A percentile compares a stretch with the other conserved stretches of the same genome.
These are phyloP conservation scores for Athene cunicularia DNA, from an alignment of 2,113 vertebrate species.

Conservation along the genomic window DNA sequence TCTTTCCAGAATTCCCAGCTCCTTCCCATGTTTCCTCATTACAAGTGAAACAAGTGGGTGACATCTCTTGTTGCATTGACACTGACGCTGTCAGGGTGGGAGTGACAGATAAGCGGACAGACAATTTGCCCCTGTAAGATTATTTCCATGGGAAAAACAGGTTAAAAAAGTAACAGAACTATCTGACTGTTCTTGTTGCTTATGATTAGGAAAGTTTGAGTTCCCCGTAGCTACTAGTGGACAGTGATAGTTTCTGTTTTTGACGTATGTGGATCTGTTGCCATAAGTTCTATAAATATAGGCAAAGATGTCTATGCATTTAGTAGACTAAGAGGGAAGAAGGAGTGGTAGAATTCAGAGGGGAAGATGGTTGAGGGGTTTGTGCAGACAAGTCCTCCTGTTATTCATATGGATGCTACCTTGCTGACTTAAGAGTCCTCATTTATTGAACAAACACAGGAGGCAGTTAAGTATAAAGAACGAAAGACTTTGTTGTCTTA, in stretches of 20 bases:
- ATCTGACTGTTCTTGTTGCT: background rate
- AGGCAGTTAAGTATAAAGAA: background rate
- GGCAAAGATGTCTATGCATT: background rate
- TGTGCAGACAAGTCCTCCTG: background rate
- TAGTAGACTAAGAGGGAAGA: background rate
- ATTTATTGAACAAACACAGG: background rate
- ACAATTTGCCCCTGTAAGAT: background rate
- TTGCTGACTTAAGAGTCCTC: background rate
- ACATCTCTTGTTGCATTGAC: background rate
- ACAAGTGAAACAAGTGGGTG: background rate
- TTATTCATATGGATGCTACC: background rate
- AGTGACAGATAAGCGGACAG: background rate
- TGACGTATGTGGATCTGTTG: background rate
- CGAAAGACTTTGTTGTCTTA: background rate
- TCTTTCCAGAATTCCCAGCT: background rate
- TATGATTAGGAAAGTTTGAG: background rate
- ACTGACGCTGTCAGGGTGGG: background rate
- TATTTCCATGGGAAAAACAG: background rate
- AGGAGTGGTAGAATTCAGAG: background rate
- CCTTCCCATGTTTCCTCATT: background rate
- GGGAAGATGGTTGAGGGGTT: background rate
- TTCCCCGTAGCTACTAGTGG: accelerated
- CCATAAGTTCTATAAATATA: background rate
- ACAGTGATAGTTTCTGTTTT: background rate
- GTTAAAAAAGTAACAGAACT: background rate